Percentiles rank a stretch among this genome's conserved stretches.
Conservation (phyloP, 2,888 invertebrate genomes). For the Rhagophthalmus giganteus region DNA sequence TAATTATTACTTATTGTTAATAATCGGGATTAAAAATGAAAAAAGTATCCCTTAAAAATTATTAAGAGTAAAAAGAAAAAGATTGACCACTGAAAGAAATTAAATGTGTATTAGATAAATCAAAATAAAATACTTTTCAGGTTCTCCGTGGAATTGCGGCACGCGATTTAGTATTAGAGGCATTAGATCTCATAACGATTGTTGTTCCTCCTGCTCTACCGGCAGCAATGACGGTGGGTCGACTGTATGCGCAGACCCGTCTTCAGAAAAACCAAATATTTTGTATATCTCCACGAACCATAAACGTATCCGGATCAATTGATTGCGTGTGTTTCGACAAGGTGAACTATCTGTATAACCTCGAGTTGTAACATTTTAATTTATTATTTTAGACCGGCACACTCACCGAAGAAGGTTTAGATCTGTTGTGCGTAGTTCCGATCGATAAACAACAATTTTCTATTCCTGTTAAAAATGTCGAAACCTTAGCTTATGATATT, state of each 20-base stretch:
- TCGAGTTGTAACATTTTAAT: slow-evolving; percentile 1
- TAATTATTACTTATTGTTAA: too few species aligned
- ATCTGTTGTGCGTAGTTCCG: slow-evolving; percentile 91
- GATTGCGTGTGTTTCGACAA: slow-evolving; percentile 92
- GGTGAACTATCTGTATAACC: slow-evolving; percentile 54
- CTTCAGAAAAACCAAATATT: slow-evolving; percentile 78
- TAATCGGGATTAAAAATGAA: too few species aligned
- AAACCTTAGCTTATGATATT: slow-evolving; percentile 54
- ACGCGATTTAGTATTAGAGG: slow-evolving; percentile 72
- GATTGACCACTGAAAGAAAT: not conserved
- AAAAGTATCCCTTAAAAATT: too few species aligned
- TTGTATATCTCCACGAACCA: slow-evolving; percentile 90
- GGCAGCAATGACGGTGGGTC: slow-evolving; percentile 95
- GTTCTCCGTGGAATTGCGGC: slow-evolving; percentile 63
- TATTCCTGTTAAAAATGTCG: slow-evolving; percentile 56
- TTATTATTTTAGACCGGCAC: slow-evolving; percentile 78
- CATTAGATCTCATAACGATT: slow-evolving; percentile 91
- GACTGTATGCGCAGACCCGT: slow-evolving; percentile 85
- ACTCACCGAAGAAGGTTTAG: slow-evolving; percentile 92
- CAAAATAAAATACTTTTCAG: too few species aligned
- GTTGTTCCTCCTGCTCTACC: slow-evolving; percentile 95
- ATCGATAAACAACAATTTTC: slow-evolving; percentile 57
- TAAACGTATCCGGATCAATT: slow-evolving; percentile 89
- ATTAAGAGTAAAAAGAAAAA: too few species aligned
- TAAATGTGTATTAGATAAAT: too few species aligned